Evolutionary conservation across 1,140 invertebrate species (phyloP).

Genomic region (Eumaeus atala): DNA sequence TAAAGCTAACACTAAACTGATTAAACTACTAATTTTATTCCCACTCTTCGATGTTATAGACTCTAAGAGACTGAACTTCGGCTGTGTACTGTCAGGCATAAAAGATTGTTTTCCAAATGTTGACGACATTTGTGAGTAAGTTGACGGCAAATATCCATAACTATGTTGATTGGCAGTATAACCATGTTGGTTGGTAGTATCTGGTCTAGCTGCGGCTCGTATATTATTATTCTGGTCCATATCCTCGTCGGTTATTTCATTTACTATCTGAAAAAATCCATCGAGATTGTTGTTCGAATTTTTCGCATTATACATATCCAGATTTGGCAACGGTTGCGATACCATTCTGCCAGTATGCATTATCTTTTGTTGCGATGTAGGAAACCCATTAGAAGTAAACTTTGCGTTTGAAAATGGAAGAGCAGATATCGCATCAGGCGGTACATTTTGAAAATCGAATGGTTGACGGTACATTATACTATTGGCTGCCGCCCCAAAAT

Average conservation of each 20-base stretch:
- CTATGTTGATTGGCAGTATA: too few relatives aligned
- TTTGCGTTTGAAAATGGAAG: constrained; percentile 24
- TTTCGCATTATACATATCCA: constrained; percentile 19
- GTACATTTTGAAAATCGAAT: constrained; percentile 24
- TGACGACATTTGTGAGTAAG: neutral
- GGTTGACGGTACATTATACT: constrained; percentile 14
- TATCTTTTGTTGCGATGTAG: constrained; percentile 24
- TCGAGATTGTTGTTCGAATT: constrained; percentile 18
- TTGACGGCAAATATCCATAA: constrained; percentile 10
- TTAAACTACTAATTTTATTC: constrained; percentile 43
- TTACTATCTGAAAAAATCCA: constrained; percentile 16
- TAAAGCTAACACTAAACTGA: constrained; percentile 41
- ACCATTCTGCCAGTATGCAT: constrained; percentile 23
- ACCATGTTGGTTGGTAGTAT: too few relatives aligned
- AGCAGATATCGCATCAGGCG: constrained; percentile 19
- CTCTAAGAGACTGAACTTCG: constrained; percentile 33
- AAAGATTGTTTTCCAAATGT: neutral
- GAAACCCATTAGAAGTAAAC: constrained; percentile 20
- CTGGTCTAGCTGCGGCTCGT: neutral
- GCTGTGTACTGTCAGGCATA: neutral
- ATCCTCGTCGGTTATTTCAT: constrained; percentile 19
- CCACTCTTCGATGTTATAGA: constrained; percentile 38
- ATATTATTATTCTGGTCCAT: constrained; percentile 15
- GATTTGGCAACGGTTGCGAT: constrained; percentile 21
- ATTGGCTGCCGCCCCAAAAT: neutral